These are phyloP conservation scores for Agonum fuliginosum DNA, from an alignment of 2,888 invertebrate genomes.

Conservation along the genomic window DNA sequence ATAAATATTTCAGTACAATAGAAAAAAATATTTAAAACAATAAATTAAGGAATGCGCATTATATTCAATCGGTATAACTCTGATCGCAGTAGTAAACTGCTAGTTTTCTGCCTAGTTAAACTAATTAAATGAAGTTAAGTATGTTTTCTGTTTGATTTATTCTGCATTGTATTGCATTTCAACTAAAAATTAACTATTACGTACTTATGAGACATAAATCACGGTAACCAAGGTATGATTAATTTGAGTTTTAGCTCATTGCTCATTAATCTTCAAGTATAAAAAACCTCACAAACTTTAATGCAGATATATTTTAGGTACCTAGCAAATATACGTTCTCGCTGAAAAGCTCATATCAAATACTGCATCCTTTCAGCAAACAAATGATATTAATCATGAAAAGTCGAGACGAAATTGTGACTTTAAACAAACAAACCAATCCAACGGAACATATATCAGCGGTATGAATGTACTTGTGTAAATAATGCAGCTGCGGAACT, in stretches of 20 bases:
- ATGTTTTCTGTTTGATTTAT: background rate
- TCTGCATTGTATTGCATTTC: background rate
- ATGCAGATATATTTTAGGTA: slow-evolving; percentile 13
- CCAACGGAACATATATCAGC: background rate
- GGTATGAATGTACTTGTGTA: background rate
- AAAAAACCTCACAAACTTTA: slow-evolving; percentile 6
- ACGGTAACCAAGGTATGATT: slow-evolving; percentile 12
- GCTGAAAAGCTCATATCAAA: background rate
- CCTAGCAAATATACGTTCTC: too few relatives aligned
- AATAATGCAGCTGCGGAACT: background rate
- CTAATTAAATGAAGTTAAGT: slow-evolving; percentile 12
- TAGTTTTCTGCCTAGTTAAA: too few relatives aligned
- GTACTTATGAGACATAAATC: slow-evolving; percentile 25
- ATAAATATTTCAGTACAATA: too few relatives aligned
- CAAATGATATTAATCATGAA: background rate
- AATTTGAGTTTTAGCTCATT: slow-evolving; percentile 16
- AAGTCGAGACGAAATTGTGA: background rate
- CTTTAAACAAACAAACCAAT: background rate
- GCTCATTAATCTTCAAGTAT: slow-evolving; percentile 19
- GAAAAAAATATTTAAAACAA: too few relatives aligned
- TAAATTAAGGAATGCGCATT: too few relatives aligned
- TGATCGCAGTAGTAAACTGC: too few relatives aligned
- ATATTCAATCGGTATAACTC: too few relatives aligned
- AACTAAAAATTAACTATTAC: slow-evolving; percentile 26
- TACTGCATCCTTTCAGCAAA: background rate